Percentiles rank a stretch among this genome's conserved stretches.
Conservation (phyloP, 2,888 invertebrate genomes). For the Cataglyphis albicans region DNA sequence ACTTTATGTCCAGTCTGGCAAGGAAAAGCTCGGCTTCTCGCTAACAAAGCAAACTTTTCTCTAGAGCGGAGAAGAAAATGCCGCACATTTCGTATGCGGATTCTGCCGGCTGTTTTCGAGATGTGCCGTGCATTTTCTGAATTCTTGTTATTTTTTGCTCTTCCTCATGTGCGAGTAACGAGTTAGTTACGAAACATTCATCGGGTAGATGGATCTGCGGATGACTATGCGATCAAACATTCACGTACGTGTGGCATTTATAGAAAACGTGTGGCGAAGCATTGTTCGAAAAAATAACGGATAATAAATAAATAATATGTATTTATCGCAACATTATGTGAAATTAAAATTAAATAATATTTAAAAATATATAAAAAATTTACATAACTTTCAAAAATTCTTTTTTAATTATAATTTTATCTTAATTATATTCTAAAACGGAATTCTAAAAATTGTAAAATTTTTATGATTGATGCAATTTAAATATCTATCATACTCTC, state of each 20-base stretch:
- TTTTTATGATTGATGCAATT: no score
- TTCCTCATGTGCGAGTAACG: neutral
- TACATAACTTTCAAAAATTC: no score
- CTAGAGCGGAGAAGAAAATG: constrained; percentile 27
- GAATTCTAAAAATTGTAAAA: no score
- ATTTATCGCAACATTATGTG: neutral
- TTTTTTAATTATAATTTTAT: no score
- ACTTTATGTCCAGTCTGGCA: constrained; percentile 40
- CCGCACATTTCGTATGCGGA: constrained; percentile 33
- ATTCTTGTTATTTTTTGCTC: constrained; percentile 25
- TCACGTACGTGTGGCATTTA: constrained; percentile 69
- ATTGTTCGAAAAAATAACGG: constrained; percentile 6
- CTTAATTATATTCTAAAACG: no score
- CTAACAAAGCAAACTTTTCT: constrained; percentile 48
- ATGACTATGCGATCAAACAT: constrained; percentile 40
- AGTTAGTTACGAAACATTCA: neutral
- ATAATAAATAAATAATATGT: neutral
- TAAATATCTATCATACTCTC: neutral
- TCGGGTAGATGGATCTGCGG: neutral
- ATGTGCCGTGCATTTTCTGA: constrained; percentile 26
- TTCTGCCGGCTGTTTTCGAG: neutral
- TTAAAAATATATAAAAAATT: no score
- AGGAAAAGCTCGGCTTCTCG: constrained; percentile 31
- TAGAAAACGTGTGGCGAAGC: constrained; percentile 60
- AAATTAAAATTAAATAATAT: no score